Conservation (phyloP, 2,113 vertebrate genomes). For the Pygathrix nemaeus region DNA sequence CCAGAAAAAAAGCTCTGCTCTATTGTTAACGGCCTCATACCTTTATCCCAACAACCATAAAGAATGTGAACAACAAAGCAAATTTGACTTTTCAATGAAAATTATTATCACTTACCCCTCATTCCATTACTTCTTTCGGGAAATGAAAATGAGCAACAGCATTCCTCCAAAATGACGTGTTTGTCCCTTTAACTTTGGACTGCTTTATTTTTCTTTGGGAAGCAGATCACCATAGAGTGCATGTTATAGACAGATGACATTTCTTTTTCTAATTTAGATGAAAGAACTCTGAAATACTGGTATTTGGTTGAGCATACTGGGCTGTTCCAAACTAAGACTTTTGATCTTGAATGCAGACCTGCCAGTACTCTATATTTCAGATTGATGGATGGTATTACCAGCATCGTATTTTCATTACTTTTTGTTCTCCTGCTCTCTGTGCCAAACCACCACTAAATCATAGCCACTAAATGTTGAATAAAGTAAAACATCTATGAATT, state of each 20-base stretch:
- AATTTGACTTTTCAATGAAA: not conserved
- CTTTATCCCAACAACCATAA: not conserved
- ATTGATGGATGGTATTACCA: conserved; percentile 33
- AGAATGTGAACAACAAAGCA: not conserved
- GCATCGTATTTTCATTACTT: conserved; percentile 67
- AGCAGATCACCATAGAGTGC: not conserved
- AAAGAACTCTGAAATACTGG: conserved; percentile 61
- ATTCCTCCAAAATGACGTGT: not conserved
- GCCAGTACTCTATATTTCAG: conserved; percentile 38
- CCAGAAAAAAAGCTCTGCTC: not conserved
- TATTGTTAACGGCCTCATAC: not conserved
- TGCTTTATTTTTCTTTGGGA: conserved; percentile 14
- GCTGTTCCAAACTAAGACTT: conserved; percentile 46
- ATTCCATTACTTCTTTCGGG: not conserved
- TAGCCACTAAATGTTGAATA: conserved; percentile 48
- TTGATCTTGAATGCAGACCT: conserved; percentile 38
- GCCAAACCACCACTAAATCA: conserved; percentile 64
- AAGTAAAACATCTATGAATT: conserved; percentile 64
- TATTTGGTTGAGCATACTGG: conserved; percentile 21
- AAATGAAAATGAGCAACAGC: not conserved
- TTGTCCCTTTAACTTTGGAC: not conserved
- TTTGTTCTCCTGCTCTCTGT: conserved; percentile 27
- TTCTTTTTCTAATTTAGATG: conserved; percentile 67
- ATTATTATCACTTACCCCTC: not conserved
- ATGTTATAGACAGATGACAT: conserved; percentile 40